Base-by-base conservation (phyloP, 2,888 invertebrate species). In the Rhogogaster chlorosoma region DNA sequence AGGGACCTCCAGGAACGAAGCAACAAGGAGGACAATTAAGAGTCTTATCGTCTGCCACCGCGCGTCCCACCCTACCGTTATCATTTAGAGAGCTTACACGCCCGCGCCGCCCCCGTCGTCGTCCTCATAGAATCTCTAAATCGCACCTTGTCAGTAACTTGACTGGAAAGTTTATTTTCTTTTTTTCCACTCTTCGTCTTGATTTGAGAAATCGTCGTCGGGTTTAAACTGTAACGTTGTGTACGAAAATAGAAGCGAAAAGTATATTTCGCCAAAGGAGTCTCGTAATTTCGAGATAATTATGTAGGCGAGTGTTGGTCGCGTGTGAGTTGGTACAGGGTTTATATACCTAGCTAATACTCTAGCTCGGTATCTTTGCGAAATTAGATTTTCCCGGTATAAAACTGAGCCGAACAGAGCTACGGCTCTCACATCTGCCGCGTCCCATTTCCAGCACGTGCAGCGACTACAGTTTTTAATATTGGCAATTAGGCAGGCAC, bases 41-140 rank as follows among this genome's bases (percentile, higher is more conserved):
- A 84, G 87, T 88, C 89, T 90, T 90, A 90, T 90, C 90, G 88
- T 89, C 86, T 84, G 86, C 86, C 83, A 86, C 87, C 87, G 88
- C 88, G 88, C 88, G 86, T 86, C 89, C 61, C 26, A 61, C 38
- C 36, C 88, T 83, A 61, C 86, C 87, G 89, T 90, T 90, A 90
- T 90, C 90, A 90, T 90, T 90, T 89, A 89, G 88, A 88, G 88
- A 89, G 89, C 90, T 90, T 90, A 90, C 22, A 32, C 67, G 67
- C 10, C 29, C 15, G 15, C 64, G 64, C 12, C 18, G 32, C 32
- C 67, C 67, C 67, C 2, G 12, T 67, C 26, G 67, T 29, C 32
- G 29, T 32, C 3, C 26, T 29, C 67, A 67, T 18, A 67, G 67
- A 67, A 67, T 67, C 67, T 67, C 67, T 29, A 67, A 67, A 67